A percentile compares a stretch with the other conserved stretches of the same genome.
Conservation (phyloP, 2,113 vertebrate genomes). For the Eurystomus gularis region DNA sequence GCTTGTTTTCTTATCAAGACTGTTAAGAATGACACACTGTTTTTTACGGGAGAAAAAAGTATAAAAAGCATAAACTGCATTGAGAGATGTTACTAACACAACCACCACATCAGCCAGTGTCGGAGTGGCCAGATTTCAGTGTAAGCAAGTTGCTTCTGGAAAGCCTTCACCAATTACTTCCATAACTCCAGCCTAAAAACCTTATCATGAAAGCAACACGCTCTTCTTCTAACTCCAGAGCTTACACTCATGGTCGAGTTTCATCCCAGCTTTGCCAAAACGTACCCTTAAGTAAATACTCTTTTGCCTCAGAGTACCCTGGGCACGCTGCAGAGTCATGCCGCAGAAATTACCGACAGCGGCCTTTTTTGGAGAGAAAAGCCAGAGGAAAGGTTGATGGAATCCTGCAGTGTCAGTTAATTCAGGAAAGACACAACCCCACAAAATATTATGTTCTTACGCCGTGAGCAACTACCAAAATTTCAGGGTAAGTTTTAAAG, state of each 20-base stretch:
- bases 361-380: background rate
- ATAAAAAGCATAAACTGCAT: background rate
- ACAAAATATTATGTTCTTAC: background rate
- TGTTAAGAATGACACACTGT: background rate
- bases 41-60: background rate
- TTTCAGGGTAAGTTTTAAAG: background rate
- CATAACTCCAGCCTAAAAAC: background rate
- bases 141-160: background rate
- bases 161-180: background rate
- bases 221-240: background rate
- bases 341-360: background rate
- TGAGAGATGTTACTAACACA: background rate
- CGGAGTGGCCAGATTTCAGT: background rate
- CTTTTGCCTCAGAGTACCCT: background rate
- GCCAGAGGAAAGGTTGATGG: background rate
- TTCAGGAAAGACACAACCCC: background rate
- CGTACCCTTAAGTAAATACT: background rate
- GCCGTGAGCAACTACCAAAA: background rate
- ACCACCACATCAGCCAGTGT: fast-evolving
- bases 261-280: background rate
- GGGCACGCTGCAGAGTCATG: background rate
- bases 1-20: background rate
- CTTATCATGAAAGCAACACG: background rate
- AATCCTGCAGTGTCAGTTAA: background rate
- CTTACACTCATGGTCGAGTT: background rate